Evolutionary conservation across 2,113 vertebrate species (phyloP), one percentile per base, ranked within the genome.

Genomic region (Morone saxatilis): DNA sequence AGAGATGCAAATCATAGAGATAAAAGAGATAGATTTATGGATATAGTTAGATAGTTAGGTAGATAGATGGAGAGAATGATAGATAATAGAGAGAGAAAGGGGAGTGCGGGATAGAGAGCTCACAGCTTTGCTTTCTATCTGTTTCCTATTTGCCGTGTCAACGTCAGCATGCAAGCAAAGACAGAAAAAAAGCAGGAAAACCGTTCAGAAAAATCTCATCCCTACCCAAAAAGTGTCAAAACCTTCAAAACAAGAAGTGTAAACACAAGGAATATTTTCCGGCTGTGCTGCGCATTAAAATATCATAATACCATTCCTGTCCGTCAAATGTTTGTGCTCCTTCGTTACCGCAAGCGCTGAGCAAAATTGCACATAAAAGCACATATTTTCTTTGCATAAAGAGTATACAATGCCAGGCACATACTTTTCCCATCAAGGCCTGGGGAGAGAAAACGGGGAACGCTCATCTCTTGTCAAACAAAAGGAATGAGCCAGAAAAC

Each of bases 391-490:
- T 77, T 79, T 78, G 80, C 68, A 22, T 89, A 72, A 72, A 85
- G 70, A 76, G 77, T 88, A 80, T 65, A 88, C 83, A 81, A 90
- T 76, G 76, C 78, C 87, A 86, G 63, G 61, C 86, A 81, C 91
- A 89, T 60, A 83, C 82, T 89, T 87, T 90, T 91, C 75, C 73
- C 80, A 87, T 92, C 85, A 86, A 88, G 81, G 76, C 65, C 67
- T 16, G 54, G 45, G 47, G 76, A 81, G 84, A 59, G 60, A 65
- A 76, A 80, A 61, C 13, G 68, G 80, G 80, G 40, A 81, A 71
- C 56, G 40, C 77, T 88, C 86, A 84, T 89, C 85, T 87, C 82
- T 86, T 88, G 81, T 91, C 89, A 92, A 90, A 93, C 89, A 91
- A 85, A 82, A 79, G 84, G 79, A 81, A 68, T 17, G 56, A 80